Base-by-base conservation (phyloP, 2,888 invertebrate genomes). In the Hypena proboscidalis region DNA sequence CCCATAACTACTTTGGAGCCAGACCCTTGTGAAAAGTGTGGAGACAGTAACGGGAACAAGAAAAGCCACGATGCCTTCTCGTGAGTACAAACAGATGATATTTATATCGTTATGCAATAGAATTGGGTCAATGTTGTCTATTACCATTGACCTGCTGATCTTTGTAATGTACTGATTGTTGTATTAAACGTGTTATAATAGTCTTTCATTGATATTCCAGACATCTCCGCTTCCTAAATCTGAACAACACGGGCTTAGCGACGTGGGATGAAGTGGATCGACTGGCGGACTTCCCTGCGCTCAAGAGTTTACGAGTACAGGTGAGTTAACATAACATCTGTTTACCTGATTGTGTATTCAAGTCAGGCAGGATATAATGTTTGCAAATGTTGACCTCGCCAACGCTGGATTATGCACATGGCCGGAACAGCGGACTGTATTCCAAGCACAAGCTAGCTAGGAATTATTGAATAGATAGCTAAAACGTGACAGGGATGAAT, bases 201-300 rank as follows among this genome's bases (percentile, higher is more conserved):
- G 35, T 27, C 48, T 27, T 68, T 85, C 48, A 56, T 52, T 63
- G 39, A 25, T 42, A 57, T 65, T 94, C 92, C 83, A 93, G 94
- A 40, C 92, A 92, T 72, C 92, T 97, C 35, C 93, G 94, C 71
- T 94, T 96, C 73, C 92, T 97, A 42, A 97, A 97, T 83, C 91
- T 98, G 52, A 97, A 97, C 81, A 95, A 96, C 62, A 96, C 97
- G 10, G 93, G 95, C 33, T 85, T 98, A 31, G 92, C 94, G 31
- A 95, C 95, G 21, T 98, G 98, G 97, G 95, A 96, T 66, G 97
- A 98, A 73, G 95, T 98, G 46, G 98, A 98, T 73, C 93, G 95
- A 63, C 91, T 98, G 57, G 94, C 95, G 37, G 93, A 93, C 74
- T 98, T 98, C 86, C 97, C 96, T 1, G 92, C 94, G 5, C 91